These are phyloP conservation scores for Spodoptera frugiperda DNA, from an alignment of 1,140 invertebrate species.

Conservation along the genomic window DNA sequence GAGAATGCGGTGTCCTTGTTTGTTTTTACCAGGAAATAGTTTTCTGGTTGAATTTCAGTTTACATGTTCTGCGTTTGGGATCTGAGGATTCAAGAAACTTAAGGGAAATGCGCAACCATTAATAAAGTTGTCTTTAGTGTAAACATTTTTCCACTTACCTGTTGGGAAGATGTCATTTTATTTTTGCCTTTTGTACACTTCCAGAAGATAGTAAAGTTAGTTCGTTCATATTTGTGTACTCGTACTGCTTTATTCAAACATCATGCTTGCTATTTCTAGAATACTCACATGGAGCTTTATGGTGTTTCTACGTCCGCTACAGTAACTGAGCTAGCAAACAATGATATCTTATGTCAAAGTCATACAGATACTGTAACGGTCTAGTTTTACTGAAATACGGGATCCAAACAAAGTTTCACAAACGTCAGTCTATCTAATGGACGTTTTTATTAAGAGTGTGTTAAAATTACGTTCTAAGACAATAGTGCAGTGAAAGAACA, in stretches of 20 bases:
- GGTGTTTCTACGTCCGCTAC: no score
- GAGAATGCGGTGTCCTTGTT: slow-evolving; percentile 20
- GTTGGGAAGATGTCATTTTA: neutral
- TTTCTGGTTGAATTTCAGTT: slow-evolving; percentile 25
- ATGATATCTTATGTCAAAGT: no score
- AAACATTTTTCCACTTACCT: neutral
- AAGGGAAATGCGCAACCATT: slow-evolving; percentile 7
- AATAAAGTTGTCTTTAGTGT: neutral
- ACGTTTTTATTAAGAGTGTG: slow-evolving; percentile 35
- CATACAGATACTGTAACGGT: no score
- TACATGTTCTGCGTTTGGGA: slow-evolving; percentile 12
- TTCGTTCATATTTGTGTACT: no score
- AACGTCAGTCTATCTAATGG: slow-evolving; percentile 1
- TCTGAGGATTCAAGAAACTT: neutral
- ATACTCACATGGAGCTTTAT: no score
- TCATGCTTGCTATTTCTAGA: no score
- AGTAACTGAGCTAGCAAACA: no score
- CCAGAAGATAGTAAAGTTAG: neutral
- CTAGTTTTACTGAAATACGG: no score
- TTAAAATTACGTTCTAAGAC: slow-evolving; percentile 21
- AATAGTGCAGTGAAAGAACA: slow-evolving; percentile 52
- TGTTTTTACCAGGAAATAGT: slow-evolving; percentile 26
- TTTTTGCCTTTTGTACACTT: neutral
- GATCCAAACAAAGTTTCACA: neutral
- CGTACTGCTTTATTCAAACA: no score